Conservation (phyloP, 2,888 invertebrate genomes). For the Acleris laterana region DNA sequence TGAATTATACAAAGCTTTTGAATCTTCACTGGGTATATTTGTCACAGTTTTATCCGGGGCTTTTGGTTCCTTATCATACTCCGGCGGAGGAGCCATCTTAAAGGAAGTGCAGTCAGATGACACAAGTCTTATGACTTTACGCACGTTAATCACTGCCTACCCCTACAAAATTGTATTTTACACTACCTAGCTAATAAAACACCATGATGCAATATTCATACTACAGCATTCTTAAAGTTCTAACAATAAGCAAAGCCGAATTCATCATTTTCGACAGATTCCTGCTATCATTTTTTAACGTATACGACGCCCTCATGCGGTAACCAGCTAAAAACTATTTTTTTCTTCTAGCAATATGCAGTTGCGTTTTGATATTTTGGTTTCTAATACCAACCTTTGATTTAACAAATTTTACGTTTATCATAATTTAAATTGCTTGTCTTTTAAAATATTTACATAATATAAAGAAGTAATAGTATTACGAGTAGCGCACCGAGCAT, state of each 20-base stretch:
- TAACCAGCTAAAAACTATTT: constrained; percentile 25
- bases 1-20: constrained; percentile 73
- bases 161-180: constrained; percentile 57
- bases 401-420: too few species aligned
- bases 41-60: constrained; percentile 87
- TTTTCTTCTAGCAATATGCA: constrained; percentile 22
- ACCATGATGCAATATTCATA: constrained; percentile 64
- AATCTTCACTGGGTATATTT: constrained; percentile 73
- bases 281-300: constrained; percentile 73
- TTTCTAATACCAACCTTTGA: neutral
- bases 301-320: constrained; percentile 24
- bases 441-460: too few species aligned
- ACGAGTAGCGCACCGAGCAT: too few species aligned
- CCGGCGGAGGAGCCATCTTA: constrained; percentile 92
- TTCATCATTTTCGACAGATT: constrained; percentile 79
- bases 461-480: too few species aligned
- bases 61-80: constrained; percentile 90
- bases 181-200: constrained; percentile 69
- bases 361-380: neutral
- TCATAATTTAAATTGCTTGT: too few species aligned
- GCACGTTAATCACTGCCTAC: constrained; percentile 72
- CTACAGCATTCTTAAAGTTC: constrained; percentile 71
- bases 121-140: constrained; percentile 83
- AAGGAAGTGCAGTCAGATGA: constrained; percentile 85
- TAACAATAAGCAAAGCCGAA: constrained; percentile 70